Base-by-base conservation (phyloP, 2,797 vertebrate species). In the Arnoldichthys spilopterus region DNA sequence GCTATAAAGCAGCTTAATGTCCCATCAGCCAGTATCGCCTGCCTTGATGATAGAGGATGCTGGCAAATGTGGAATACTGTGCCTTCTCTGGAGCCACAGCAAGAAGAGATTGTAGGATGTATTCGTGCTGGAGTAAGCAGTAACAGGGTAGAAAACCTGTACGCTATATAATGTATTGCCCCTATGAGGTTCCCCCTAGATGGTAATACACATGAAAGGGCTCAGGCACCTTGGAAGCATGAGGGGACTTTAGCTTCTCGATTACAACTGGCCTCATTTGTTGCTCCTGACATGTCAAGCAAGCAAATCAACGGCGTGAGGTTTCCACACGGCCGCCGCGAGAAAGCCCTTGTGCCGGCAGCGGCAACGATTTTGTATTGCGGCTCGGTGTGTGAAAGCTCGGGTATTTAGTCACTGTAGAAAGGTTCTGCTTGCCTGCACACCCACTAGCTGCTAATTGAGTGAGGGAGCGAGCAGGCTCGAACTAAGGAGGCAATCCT, bases 401-500 rank as follows among this genome's bases (percentile, higher is more conserved):
- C 0, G 74, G 74, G 59, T 91, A 86, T 88, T 90, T 89, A 90
- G 90, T 87, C 87, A 88, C 90, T 85, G 85, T 18, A 73, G 92
- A 92, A 91, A 93, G 91, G 93, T 92, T 95, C 94, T 92, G 92
- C 91, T 93, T 94, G 95, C 94, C 93, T 96, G 94, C 94, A 94
- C 94, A 87, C 93, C 94, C 91, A 87, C 93, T 93, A 90, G 92
- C 94, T 91, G 94, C 94, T 94, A 94, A 93, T 95, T 94, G 92
- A 85, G 80, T 91, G 91, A 92, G 94, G 92, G 91, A 93, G 89
- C 85, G 84, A 93, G 91, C 80, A 87, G 82, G 91, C 62, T 88
- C 85, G 87, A 80, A 69, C 67, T 0, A 88, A 87, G 87, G 83
- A 88, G 91, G 89, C 86, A 87, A 85, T 92, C 94, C 93, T 88